Evolutionary conservation across 2,888 invertebrate genomes (phyloP), one percentile per base, ranked within the genome.

Genomic region (Dusona sp.): DNA sequence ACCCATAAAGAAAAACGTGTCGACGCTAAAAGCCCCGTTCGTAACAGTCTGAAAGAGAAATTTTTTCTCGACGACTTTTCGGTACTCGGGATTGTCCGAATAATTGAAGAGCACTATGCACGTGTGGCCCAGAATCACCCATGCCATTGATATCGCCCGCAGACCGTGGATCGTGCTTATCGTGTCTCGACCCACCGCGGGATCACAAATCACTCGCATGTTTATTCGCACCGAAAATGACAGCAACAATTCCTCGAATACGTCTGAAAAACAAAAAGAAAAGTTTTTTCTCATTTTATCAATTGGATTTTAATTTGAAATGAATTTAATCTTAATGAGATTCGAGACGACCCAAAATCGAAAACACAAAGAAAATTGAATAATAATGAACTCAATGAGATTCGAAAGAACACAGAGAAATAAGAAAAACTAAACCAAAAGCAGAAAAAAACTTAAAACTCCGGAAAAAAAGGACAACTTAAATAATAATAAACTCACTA

Each of bases 71-170:
- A 94, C 93, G 33, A 94, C 91, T 78, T 92, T 94, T 7, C 94
- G 92, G 81, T 93, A 94, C 38, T 94, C 94, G 92, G 93, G 94
- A 84, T 98, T 98, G 93, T 98, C 98, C 67, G 97, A 97, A 92
- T 97, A 98, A 95, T 98, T 97, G 93, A 97, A 98, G 3, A 97
- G 96, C 3, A 97, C 96, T 90, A 98, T 97, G 89, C 94, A 94
- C 1, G 94, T 94, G 84, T 94, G 94, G 0, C 94, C 94, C 1
- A 94, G 92, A 61, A 94, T 94, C 4, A 94, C 94, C 94, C 94
- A 94, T 0, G 92, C 94, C 94, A 94, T 94, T 13, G 94, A 94
- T 84, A 94, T 93, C 48, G 93, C 94, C 22, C 94, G 89, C 0
- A 94, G 91, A 13, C 94, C 94, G 75, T 94, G 94, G 33, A 94